These are phyloP conservation scores for Picus viridis DNA, from an alignment of 2,797 vertebrate species.

Conservation along the genomic window DNA sequence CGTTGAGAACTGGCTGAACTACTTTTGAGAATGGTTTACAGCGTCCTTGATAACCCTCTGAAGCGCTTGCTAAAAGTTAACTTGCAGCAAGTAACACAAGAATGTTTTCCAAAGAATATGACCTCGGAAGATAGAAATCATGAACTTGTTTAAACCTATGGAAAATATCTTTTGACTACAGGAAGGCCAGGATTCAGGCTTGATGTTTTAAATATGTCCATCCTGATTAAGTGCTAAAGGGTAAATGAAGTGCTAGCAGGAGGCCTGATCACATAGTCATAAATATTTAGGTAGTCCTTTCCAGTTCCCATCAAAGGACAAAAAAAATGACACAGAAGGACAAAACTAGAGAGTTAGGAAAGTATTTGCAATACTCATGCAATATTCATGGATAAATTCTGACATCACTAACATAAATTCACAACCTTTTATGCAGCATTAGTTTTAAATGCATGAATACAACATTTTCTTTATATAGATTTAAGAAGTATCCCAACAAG, in stretches of 20 bases:
- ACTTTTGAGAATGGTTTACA: not conserved
- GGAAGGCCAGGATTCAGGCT: not conserved
- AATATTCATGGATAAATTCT: not conserved
- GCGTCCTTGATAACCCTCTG: not conserved
- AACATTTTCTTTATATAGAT: not conserved
- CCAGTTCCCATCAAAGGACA: not conserved
- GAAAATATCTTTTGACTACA: not conserved
- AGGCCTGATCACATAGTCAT: not conserved
- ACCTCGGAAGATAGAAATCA: not conserved
- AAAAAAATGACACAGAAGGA: not conserved
- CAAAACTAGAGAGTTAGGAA: not conserved
- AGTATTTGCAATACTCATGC: not conserved
- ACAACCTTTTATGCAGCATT: not conserved
- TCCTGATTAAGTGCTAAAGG: not conserved
- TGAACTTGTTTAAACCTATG: not conserved
- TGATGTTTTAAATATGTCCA: conserved; percentile 19
- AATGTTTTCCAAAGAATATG: not conserved
- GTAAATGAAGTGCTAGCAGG: not conserved
- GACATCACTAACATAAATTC: not conserved
- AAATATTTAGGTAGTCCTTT: conserved; percentile 36
- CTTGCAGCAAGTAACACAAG: not conserved
- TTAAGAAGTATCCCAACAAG: not conserved
- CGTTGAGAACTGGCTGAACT: no score
- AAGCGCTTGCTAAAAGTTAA: not conserved
- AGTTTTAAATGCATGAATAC: not conserved